phyloP scores from a whole-genome alignment of 2,797 vertebrate species.

The Protonibea diacanthus region DNA sequence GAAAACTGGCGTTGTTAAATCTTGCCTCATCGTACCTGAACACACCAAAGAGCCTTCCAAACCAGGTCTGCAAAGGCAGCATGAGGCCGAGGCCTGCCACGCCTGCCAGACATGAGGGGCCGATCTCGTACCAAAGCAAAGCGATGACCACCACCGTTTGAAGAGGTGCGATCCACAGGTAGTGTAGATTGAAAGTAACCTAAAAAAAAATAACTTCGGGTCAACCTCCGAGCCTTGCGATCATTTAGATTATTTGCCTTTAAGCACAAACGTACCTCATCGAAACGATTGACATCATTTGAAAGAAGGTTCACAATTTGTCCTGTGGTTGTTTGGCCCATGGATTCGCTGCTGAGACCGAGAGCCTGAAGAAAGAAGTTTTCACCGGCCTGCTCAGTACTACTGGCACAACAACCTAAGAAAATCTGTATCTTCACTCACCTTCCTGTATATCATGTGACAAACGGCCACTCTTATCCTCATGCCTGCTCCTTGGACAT shows the following conservation, averaged over 20 bases:
- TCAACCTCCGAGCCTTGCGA: not conserved
- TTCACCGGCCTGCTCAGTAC: not conserved
- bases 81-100: constrained; percentile 88
- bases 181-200: constrained; percentile 93
- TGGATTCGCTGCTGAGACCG: constrained; percentile 88
- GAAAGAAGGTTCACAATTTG: constrained; percentile 97
- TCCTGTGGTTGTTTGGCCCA: constrained; percentile 93
- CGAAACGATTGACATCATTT: constrained; percentile 94
- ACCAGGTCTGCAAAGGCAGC: constrained; percentile 90
- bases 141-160: constrained; percentile 88
- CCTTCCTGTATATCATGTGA: constrained; percentile 96
- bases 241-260: not conserved
- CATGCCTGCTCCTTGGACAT: constrained; percentile 91
- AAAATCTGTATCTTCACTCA: constrained; percentile 60
- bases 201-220: constrained; percentile 47
- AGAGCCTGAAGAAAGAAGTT: constrained; percentile 85
- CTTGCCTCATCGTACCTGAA: constrained; percentile 84
- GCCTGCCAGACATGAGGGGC: constrained; percentile 91
- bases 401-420: not conserved
- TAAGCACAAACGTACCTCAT: constrained; percentile 86
- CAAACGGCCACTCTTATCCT: constrained; percentile 93
- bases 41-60: constrained; percentile 92
- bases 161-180: constrained; percentile 92
- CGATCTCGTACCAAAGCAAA: constrained; percentile 93
- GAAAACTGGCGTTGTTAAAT: too few relatives aligned